A percentile compares a stretch with the other conserved stretches of the same genome.
These are phyloP conservation scores for Netelia fuscicornis DNA, from an alignment of 2,888 invertebrate genomes.

Conservation along the genomic window DNA sequence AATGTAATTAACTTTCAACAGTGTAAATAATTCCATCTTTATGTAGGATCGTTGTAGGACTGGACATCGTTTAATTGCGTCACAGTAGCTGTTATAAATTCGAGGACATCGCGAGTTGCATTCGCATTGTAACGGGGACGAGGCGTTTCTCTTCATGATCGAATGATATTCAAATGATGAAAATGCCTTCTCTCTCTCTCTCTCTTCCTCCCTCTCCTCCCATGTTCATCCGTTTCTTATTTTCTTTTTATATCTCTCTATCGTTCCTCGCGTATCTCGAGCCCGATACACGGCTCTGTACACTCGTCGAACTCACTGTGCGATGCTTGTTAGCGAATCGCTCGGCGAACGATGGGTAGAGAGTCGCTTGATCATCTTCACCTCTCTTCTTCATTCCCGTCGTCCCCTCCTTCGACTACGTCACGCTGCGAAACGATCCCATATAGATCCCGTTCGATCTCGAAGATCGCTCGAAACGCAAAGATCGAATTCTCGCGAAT, in stretches of 20 bases:
- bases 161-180: constrained; percentile 61
- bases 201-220: constrained; percentile 22
- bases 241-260: constrained; percentile 17
- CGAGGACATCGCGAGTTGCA: constrained; percentile 61
- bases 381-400: constrained; percentile 12
- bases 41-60: background rate
- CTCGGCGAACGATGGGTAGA: constrained; percentile 17
- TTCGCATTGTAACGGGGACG: constrained; percentile 62
- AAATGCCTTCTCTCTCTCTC: constrained; percentile 27
- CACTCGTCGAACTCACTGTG: constrained; percentile 63
- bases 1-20: constrained; percentile 1
- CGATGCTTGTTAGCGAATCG: constrained; percentile 51
- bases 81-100: constrained; percentile 56
- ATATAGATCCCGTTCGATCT: constrained; percentile 64
- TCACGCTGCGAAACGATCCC: constrained; percentile 49
- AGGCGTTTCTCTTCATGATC: constrained; percentile 55
- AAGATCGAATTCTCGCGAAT: background rate
- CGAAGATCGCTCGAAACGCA: constrained; percentile 7
- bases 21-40: constrained; percentile 37
- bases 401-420: constrained; percentile 14
- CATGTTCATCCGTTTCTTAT: constrained; percentile 24
- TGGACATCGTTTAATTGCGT: constrained; percentile 43
- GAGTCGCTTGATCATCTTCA: constrained; percentile 33
- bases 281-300: constrained; percentile 51
- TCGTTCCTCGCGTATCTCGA: background rate